These are phyloP conservation scores for Tryphoninae sp. DNA, from an alignment of 2,888 invertebrate species.

Conservation along the genomic window DNA sequence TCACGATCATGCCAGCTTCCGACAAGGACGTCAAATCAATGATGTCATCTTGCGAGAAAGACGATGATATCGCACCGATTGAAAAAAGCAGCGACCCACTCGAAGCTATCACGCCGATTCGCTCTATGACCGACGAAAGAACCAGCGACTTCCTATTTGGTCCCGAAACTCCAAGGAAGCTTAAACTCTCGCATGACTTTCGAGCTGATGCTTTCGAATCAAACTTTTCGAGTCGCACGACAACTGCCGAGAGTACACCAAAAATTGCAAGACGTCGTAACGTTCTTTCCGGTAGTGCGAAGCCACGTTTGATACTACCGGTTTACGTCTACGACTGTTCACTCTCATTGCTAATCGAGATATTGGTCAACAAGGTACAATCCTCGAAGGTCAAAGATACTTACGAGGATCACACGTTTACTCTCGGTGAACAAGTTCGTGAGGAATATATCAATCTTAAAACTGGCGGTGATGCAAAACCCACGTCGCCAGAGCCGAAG, in stretches of 20 bases:
- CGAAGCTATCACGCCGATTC: constrained; percentile 61
- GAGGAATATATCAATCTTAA: constrained; percentile 80
- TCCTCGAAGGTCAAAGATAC: constrained; percentile 81
- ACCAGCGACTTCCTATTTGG: constrained; percentile 29
- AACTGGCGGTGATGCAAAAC: constrained; percentile 77
- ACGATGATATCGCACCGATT: constrained; percentile 51
- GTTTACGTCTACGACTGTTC: constrained; percentile 88
- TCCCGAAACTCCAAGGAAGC: constrained; percentile 57
- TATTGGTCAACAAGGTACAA: constrained; percentile 81
- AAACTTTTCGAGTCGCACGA: constrained; percentile 67
- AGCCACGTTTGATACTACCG: constrained; percentile 81
- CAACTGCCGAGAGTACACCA: constrained; percentile 66
- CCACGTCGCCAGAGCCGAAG: constrained; percentile 81
- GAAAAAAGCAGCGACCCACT: constrained; percentile 65
- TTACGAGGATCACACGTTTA: constrained; percentile 83
- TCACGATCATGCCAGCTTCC: constrained; percentile 86
- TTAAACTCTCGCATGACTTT: constrained; percentile 56
- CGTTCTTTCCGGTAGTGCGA: constrained; percentile 63
- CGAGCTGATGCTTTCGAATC: constrained; percentile 63
- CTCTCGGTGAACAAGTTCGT: constrained; percentile 75
- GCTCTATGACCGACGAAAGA: constrained; percentile 36
- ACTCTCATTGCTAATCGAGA: constrained; percentile 83
- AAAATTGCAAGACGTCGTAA: constrained; percentile 64
- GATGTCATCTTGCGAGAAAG: constrained; percentile 65
- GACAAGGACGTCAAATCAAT: constrained; percentile 81